Evolutionary conservation across 37 sponge, comb jelly and placozoan genomes (phyloP).

Genomic region (Crambe crambe): DNA sequence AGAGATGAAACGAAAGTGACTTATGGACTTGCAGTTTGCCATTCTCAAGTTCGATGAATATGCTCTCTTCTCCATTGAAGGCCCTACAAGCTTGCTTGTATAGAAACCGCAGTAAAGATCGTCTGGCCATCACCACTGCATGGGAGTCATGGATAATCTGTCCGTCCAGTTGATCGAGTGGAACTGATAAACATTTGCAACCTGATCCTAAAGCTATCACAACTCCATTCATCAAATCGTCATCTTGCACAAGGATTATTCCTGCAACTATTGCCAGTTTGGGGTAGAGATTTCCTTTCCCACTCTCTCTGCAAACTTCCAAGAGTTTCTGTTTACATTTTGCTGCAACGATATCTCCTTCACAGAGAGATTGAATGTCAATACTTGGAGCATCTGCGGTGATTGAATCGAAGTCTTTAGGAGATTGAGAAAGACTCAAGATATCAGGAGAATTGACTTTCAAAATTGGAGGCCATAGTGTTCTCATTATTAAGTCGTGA

Average conservation of each 20-base stretch:
- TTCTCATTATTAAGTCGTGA: too few relatives aligned
- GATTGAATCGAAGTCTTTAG: too few relatives aligned
- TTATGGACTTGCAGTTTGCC: too few relatives aligned
- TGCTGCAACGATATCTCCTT: constrained; percentile 21
- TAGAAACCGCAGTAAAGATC: constrained; percentile 8
- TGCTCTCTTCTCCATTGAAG: too few relatives aligned
- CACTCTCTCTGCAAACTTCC: neutral
- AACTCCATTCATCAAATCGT: constrained; percentile 1
- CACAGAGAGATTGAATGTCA: neutral
- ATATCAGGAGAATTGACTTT: constrained; percentile 2
- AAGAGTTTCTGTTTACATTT: constrained; percentile 20
- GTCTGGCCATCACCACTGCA: constrained; percentile 21
- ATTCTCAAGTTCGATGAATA: too few relatives aligned
- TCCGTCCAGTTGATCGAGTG: neutral
- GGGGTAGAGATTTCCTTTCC: neutral
- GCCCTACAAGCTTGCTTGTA: too few relatives aligned
- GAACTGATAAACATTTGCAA: neutral
- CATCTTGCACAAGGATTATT: neutral
- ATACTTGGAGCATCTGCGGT: neutral
- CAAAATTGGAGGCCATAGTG: neutral
- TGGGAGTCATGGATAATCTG: neutral
- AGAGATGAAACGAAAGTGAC: too few relatives aligned
- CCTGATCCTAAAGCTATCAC: constrained; percentile 26
- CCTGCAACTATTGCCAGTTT: constrained; percentile 11
- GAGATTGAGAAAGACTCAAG: too few relatives aligned